A percentile compares a stretch with the other conserved stretches of the same genome.
Evolutionary conservation across 2,113 vertebrate species (phyloP).

Genomic region (Marmota flaviventris): DNA sequence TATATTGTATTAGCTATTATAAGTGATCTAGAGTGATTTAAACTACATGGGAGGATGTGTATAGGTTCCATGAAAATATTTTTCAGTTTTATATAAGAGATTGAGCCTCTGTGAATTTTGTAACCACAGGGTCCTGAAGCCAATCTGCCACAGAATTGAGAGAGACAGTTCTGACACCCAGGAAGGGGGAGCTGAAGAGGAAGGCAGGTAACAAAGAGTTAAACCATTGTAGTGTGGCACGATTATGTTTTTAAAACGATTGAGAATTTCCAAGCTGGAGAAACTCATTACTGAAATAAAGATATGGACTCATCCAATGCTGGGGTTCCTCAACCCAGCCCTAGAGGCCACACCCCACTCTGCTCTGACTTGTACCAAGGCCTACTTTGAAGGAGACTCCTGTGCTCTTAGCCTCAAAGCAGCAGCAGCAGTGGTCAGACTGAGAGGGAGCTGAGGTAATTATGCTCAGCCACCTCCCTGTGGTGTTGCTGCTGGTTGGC

Average conservation of each 20-base stretch:
- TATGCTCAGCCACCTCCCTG: neutral
- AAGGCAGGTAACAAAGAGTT: neutral
- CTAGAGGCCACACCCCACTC: neutral
- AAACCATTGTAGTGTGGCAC: neutral
- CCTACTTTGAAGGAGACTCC: neutral
- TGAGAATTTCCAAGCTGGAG: neutral
- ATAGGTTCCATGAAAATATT: neutral
- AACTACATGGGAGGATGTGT: neutral
- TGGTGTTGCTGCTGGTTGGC: neutral
- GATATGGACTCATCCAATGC: neutral
- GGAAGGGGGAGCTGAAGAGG: neutral
- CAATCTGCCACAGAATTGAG: neutral
- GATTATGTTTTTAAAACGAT: neutral
- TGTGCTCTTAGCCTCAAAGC: neutral
- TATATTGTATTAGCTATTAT: neutral
- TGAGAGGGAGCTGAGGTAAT: fast-evolving
- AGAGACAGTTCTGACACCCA: neutral
- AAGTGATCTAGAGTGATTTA: neutral
- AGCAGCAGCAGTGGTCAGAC: neutral
- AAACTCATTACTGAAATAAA: neutral
- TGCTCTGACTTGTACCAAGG: neutral
- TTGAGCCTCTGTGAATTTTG: neutral
- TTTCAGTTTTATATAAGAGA: neutral
- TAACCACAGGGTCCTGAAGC: no score
- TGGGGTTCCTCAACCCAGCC: neutral